A percentile compares a stretch with the other conserved stretches of the same genome.
Evolutionary conservation across 2,113 vertebrate species (phyloP).

Genomic region (Sander vitreus): DNA sequence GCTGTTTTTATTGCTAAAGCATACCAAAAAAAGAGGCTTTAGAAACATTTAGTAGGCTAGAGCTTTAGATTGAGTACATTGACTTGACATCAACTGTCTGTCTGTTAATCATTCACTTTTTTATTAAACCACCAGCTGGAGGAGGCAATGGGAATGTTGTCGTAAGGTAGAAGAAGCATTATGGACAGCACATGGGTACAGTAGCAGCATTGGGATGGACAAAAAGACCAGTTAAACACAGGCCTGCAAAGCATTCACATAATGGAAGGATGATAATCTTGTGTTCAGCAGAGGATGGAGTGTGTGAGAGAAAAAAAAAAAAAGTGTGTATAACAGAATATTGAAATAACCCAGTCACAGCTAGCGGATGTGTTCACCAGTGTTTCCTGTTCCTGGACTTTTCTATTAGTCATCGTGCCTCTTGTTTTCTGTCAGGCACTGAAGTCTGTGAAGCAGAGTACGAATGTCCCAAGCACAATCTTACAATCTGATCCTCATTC

Average conservation of each 20-base stretch:
- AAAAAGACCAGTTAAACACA: constrained; percentile 43
- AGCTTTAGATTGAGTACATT: constrained; percentile 29
- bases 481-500: constrained; percentile 37
- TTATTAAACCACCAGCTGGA: constrained; percentile 79
- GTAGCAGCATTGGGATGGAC: constrained; percentile 63
- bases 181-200: constrained; percentile 78
- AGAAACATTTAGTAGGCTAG: not conserved
- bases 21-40: not conserved
- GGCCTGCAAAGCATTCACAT: constrained; percentile 54
- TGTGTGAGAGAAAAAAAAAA: not conserved
- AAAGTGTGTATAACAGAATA: constrained; percentile 19
- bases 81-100: constrained; percentile 37
- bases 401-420: constrained; percentile 19
- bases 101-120: constrained; percentile 83
- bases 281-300: constrained; percentile 22
- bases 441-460: constrained; percentile 30
- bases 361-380: constrained; percentile 25
- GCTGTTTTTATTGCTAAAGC: not conserved
- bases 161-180: constrained; percentile 59
- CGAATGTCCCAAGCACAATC: constrained; percentile 53
- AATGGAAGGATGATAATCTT: constrained; percentile 4
- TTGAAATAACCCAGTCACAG: constrained; percentile 22
- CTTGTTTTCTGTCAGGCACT: constrained; percentile 48
- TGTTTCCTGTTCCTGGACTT: constrained; percentile 39
- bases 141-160: constrained; percentile 59